Base-by-base conservation (phyloP, 1,140 invertebrate genomes). In the Venustaconcha ellipsiformis region DNA sequence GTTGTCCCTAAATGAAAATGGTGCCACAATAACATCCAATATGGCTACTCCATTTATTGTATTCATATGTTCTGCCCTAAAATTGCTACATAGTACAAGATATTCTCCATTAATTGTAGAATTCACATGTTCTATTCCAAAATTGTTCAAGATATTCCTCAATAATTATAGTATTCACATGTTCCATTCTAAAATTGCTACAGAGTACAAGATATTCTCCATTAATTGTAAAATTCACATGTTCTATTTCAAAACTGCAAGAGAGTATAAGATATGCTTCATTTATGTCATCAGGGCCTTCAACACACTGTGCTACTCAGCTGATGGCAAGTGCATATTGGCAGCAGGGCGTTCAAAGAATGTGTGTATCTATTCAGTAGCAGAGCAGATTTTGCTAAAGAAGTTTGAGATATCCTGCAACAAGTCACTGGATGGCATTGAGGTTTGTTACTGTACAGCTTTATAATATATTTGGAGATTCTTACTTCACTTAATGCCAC, bases 361-460 rank as follows among this genome's bases (percentile, higher is more conserved):
- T 90, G 94, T 99, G 67, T 99, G 98, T 84, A 94, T 99, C 78
- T 99, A 99, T 89, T 94, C 95, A 88, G 87, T 92, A 18, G 69
- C 91, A 37, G 95, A 90, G 59, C 83, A 89, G 69, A 79, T 90
- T 37, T 80, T 91, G 60, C 81, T 91, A 59, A 98, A 97, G 87
- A 98, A 97, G 89, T 98, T 98, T 90, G 94, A 95, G 88, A 94
- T 99, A 58, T 99, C 97, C 0, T 94, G 96, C 87, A 99, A 99
- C 88, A 91, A 94, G 78, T 99, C 97, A 0, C 92, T 99, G 63
- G 96, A 99, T 92, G 96, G 94, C n/a, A 93, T 99, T 76, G 93
- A 95, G 92, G 96, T 97, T 90, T 93, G 93, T 62, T 66, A 12
- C 17, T 57, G 26, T 26, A 59, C 13, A 57, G 14, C 17, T 13